phyloP scores from a whole-genome alignment of 2,888 invertebrate genomes.

The Archips crataeganus region DNA sequence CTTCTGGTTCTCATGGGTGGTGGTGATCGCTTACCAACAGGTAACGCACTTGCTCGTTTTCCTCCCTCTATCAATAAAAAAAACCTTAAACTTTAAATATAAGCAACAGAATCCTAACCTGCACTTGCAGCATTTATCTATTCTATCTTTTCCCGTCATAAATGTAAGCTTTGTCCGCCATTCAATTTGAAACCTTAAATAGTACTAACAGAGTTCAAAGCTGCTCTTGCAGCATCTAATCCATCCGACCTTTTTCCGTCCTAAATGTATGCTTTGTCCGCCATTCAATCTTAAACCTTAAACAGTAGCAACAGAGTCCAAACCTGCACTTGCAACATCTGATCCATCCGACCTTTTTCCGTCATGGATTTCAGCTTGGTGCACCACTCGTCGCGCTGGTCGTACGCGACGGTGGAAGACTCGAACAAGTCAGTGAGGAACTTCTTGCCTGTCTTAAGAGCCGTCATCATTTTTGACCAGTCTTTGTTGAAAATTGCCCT shows the following conservation, averaged over 20 bases:
- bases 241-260: conserved; percentile 88
- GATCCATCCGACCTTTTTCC: conserved; percentile 89
- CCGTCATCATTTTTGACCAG: conserved; percentile 87
- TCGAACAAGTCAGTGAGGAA: conserved; percentile 92
- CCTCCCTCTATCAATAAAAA: no score
- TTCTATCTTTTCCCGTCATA: conserved; percentile 88
- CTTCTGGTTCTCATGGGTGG: no score
- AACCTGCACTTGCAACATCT: conserved; percentile 88
- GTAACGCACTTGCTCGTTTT: no score
- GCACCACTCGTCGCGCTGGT: conserved; percentile 90
- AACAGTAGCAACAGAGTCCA: conserved; percentile 1
- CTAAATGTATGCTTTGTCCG: conserved; percentile 89
- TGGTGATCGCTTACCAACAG: no score
- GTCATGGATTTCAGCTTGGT: conserved; percentile 89
- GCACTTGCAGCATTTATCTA: conserved; percentile 88
- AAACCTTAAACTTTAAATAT: background rate
- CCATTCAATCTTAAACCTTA: conserved; percentile 60
- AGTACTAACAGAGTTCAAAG: conserved; percentile 59
- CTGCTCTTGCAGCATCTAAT: conserved; percentile 88
- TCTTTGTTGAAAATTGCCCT: conserved; percentile 89
- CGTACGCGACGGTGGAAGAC: conserved; percentile 92
- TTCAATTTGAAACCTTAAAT: background rate
- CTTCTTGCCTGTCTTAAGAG: conserved; percentile 86
- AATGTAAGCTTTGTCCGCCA: conserved; percentile 86
- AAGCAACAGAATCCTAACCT: conserved; percentile 62